Base-by-base conservation (phyloP, 2,797 vertebrate species). In the Pipistrellus nathusii region DNA sequence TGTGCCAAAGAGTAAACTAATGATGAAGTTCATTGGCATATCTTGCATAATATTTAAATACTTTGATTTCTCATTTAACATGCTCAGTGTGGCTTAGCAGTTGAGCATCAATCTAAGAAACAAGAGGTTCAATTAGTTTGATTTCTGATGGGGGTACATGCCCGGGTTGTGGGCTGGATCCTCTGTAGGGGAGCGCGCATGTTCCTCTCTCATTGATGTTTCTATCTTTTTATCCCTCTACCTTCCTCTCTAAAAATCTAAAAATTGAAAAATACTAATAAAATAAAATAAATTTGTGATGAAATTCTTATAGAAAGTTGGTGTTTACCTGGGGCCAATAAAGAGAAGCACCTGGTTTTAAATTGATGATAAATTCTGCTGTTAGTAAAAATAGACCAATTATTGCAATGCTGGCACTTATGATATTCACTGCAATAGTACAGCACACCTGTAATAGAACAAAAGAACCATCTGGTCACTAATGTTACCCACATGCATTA, bases 271-370 rank as follows among this genome's bases (percentile, higher is more conserved):
- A 68, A 35, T 68, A 20, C 8, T 35, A 21, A 55, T 21, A 55
- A 55, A 55, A 55, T 35, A 20, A 20, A 41, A 38, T 8, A 85
- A 90, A 80, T 85, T 69, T 41, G 25, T 77, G 38, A 76, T 51
- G 53, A 64, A 51, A 89, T 55, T 92, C 32, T 81, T 53, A 18
- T 7, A 92, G 80, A 92, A 81, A 69, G 5, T 5, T 80, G 30
- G 35, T 77, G 94, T 91, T 96, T 91, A 97, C 97, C 0, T 69
- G 11, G 51, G 81, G 9, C 97, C 97, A 97, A 32, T 51, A 0
- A 48, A 10, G 0, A 25, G 0, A 0, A 0, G 0, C 10, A 9
- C 2, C 0, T 23, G 15, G 1, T 18, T 0, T 3, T 27, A 59
- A 1, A 51, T 0, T 0, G 38, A 32, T 0, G 3, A 21, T 0